phyloP scores from a whole-genome alignment of 1,140 invertebrate genomes.

The Adelges cooleyi region DNA sequence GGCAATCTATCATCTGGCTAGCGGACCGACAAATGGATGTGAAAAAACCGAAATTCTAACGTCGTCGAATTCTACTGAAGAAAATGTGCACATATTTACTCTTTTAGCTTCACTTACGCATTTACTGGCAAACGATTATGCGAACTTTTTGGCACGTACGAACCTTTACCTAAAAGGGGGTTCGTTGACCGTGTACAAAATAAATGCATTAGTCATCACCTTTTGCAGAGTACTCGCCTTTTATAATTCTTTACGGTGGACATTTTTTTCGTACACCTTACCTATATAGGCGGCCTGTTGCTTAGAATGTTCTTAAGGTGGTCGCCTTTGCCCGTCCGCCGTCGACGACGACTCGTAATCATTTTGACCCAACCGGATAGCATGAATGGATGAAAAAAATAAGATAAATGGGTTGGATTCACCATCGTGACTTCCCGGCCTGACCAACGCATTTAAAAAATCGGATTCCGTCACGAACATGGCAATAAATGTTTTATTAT shows the following conservation, averaged over 20 bases:
- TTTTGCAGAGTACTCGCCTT: not conserved
- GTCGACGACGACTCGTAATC: not conserved
- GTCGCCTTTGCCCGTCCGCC: not conserved
- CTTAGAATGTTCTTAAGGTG: not conserved
- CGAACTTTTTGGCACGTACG: constrained; percentile 10
- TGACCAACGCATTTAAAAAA: not conserved
- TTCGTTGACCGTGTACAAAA: constrained; percentile 7
- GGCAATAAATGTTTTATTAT: not conserved
- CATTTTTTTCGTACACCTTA: not conserved
- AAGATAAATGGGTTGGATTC: constrained; percentile 1
- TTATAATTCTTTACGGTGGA: not conserved
- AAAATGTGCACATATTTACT: too few relatives aligned
- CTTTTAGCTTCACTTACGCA: not conserved
- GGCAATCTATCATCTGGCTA: constrained; percentile 17
- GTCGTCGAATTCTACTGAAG: not conserved
- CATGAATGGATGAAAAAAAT: not conserved
- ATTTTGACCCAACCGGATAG: not conserved
- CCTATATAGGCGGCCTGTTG: not conserved
- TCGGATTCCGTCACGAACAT: constrained; percentile 7
- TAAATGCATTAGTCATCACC: constrained; percentile 22
- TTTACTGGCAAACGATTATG: constrained; percentile 9
- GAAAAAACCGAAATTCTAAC: constrained; percentile 1
- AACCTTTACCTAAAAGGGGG: not conserved
- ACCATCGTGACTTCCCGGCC: not conserved
- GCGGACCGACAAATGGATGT: constrained; percentile 19